Evolutionary conservation across 1,140 invertebrate genomes (phyloP).

Genomic region (Drosophila watanabei): DNA sequence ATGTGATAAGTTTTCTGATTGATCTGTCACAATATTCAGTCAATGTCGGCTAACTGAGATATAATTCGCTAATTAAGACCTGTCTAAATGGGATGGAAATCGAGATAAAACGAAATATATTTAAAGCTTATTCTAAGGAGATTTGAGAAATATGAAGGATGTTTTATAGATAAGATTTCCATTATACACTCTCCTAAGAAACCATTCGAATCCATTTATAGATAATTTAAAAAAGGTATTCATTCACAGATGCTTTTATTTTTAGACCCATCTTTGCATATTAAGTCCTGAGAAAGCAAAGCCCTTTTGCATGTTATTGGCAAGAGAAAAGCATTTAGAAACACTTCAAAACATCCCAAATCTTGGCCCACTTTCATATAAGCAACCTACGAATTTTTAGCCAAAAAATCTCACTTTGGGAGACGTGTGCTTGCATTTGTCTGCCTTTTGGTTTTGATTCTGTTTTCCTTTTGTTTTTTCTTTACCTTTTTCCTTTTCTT

Average conservation of each 20-base stretch:
- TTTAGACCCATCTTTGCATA: conserved; percentile 16
- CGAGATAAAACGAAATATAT: neutral
- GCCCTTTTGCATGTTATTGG: conserved; percentile 46
- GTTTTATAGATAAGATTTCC: neutral
- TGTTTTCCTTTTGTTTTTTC: conserved; percentile 20
- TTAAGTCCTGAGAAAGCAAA: conserved; percentile 48
- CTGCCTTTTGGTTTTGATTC: conserved; percentile 44
- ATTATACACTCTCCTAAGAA: neutral
- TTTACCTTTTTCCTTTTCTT: conserved; percentile 37
- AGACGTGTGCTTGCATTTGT: conserved; percentile 66
- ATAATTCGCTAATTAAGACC: conserved; percentile 35
- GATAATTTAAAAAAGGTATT: neutral
- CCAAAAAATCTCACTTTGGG: conserved; percentile 22
- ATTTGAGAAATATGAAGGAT: neutral
- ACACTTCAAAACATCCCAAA: conserved; percentile 10
- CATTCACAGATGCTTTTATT: neutral
- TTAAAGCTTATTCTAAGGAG: neutral
- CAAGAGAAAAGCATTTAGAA: conserved; percentile 19
- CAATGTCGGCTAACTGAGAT: conserved; percentile 45
- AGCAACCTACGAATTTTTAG: conserved; percentile 20
- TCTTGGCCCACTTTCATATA: neutral
- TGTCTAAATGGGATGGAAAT: conserved; percentile 9
- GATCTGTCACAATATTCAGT: conserved; percentile 59
- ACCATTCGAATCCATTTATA: neutral
- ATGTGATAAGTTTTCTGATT: conserved; percentile 55